Evolutionary conservation across 2,888 invertebrate species (phyloP).

Genomic region (Flabesymbios commensalis): DNA sequence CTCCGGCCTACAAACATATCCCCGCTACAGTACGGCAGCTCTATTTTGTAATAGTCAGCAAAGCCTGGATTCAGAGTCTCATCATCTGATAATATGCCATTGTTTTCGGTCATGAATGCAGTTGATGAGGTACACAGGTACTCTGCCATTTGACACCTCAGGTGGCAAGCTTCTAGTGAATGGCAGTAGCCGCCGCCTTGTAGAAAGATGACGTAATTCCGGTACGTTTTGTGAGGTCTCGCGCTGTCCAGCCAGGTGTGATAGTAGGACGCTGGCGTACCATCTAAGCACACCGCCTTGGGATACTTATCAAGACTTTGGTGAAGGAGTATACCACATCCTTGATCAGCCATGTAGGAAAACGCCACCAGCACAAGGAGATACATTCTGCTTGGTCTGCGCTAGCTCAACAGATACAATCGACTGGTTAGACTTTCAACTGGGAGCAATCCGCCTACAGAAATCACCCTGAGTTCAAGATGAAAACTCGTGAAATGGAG

Average conservation of each 20-base stretch:
- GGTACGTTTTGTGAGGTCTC: neutral
- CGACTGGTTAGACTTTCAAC: too few relatives aligned
- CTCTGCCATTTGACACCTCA: slow-evolving; percentile 1
- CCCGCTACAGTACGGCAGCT: slow-evolving; percentile 13
- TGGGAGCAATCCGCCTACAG: too few relatives aligned
- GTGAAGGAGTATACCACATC: neutral
- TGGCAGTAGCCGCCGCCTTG: slow-evolving; percentile 15
- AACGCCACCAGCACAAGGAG: too few relatives aligned
- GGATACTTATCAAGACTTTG: neutral
- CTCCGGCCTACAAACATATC: slow-evolving; percentile 12
- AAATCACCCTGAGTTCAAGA: too few relatives aligned
- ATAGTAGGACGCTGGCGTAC: slow-evolving; percentile 12
- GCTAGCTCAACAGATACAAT: too few relatives aligned
- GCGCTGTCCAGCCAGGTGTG: neutral
- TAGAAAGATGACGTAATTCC: slow-evolving; percentile 5
- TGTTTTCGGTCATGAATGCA: neutral
- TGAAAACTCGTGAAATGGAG: too few relatives aligned
- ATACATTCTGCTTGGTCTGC: too few relatives aligned
- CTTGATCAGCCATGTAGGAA: too few relatives aligned
- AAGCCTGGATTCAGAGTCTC: neutral
- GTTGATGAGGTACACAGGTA: neutral
- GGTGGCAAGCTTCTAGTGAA: neutral
- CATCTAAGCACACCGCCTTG: slow-evolving; percentile 11
- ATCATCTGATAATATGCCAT: slow-evolving; percentile 13
- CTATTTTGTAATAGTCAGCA: slow-evolving; percentile 7